Percentiles rank a stretch among this genome's conserved stretches.
These are phyloP conservation scores for Cepaea hortensis DNA, from an alignment of 2,888 invertebrate genomes.

Conservation along the genomic window DNA sequence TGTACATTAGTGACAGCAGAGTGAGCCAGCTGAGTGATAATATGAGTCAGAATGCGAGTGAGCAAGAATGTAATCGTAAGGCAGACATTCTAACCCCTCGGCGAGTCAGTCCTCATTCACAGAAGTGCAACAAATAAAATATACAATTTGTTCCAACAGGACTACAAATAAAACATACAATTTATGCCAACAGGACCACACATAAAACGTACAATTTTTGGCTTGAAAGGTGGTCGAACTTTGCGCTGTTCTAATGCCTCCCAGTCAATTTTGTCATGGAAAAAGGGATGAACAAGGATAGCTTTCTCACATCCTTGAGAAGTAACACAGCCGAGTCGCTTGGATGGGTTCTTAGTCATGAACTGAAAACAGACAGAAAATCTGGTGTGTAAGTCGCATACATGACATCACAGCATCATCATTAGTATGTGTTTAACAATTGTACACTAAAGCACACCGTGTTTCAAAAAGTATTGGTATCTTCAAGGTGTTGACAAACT, in stretches of 20 bases:
- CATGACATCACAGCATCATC: no score
- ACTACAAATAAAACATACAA: slow-evolving; percentile 82
- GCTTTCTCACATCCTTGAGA: slow-evolving; percentile 87
- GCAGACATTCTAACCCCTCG: no score
- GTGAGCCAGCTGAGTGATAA: no score
- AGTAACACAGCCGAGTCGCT: slow-evolving; percentile 91
- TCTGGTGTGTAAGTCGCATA: no score
- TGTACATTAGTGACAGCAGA: no score
- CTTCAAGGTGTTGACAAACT: no score
- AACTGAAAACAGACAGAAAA: slow-evolving; percentile 80
- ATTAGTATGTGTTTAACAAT: no score
- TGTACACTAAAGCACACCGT: no score
- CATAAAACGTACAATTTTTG: slow-evolving; percentile 89
- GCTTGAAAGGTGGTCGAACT: slow-evolving; percentile 97
- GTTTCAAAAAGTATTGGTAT: no score
- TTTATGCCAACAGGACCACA: slow-evolving; percentile 78
- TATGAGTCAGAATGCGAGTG: no score
- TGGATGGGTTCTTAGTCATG: slow-evolving; percentile 97
- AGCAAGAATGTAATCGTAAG: no score
- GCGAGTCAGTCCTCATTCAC: no score
- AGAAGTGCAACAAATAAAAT: not conserved
- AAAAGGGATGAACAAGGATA: slow-evolving; percentile 85
- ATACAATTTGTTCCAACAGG: not conserved
- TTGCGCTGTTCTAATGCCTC: slow-evolving; percentile 91
- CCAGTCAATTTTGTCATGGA: slow-evolving; percentile 95